Conservation (phyloP, 2,888 invertebrate species). For the Biston betularia region DNA sequence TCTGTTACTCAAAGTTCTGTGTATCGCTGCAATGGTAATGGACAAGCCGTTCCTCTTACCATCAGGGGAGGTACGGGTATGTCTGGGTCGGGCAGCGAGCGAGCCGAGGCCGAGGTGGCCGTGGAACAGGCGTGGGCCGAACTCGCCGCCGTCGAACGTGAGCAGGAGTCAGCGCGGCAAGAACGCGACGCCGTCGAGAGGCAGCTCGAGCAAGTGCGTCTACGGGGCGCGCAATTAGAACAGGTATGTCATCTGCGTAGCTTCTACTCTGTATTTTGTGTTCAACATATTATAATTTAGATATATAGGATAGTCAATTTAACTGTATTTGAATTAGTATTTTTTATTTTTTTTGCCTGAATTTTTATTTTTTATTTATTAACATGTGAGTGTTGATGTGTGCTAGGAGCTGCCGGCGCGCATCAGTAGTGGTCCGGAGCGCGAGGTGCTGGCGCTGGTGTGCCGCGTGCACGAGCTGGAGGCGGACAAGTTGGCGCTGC, state of each 20-base stretch:
- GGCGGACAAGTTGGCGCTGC: constrained; percentile 96
- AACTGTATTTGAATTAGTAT: too few species aligned
- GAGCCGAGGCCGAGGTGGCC: constrained; percentile 88
- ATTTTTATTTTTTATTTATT: too few species aligned
- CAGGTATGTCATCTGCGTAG: constrained; percentile 72
- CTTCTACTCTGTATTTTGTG: neutral
- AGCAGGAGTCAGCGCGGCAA: constrained; percentile 93
- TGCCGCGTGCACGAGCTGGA: constrained; percentile 97
- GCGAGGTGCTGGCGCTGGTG: constrained; percentile 94
- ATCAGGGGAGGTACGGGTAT: constrained; percentile 58
- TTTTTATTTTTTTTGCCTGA: too few species aligned
- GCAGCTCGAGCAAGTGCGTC: constrained; percentile 92
- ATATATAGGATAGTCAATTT: too few species aligned
- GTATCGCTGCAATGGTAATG: too few species aligned
- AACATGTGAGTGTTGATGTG: neutral
- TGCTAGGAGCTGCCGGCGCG: constrained; percentile 92
- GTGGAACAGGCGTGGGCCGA: constrained; percentile 94
- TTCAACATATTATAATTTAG: too few species aligned
- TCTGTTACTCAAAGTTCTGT: too few species aligned
- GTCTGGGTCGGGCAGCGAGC: constrained; percentile 63
- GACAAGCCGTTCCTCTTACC: too few species aligned
- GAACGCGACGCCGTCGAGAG: constrained; percentile 92
- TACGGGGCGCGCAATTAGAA: constrained; percentile 92
- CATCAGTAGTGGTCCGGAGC: constrained; percentile 95
- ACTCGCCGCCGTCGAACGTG: constrained; percentile 93